Percentiles rank a stretch among this genome's conserved stretches.
Conservation (phyloP, 1,140 invertebrate species). For the Berghia stephanieae region DNA sequence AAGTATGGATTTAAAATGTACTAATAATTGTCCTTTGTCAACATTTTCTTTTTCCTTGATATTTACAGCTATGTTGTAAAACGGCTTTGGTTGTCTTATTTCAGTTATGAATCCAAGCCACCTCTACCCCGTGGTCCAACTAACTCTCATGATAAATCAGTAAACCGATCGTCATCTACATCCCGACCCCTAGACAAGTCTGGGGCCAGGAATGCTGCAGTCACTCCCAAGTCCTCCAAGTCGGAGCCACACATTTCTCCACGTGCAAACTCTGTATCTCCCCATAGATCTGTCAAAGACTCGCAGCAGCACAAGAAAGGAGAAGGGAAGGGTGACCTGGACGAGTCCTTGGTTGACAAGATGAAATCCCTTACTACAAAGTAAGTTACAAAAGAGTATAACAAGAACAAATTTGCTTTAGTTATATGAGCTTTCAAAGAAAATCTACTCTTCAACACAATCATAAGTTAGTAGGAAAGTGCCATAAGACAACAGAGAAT, state of each 20-base stretch:
- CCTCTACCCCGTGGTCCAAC: constrained; percentile 35
- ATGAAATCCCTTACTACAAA: constrained; percentile 57
- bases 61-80: no score
- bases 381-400: no score
- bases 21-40: no score
- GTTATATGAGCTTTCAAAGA: no score
- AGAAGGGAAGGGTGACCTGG: constrained; percentile 25
- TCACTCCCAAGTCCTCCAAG: constrained; percentile 30
- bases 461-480: no score
- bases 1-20: no score
- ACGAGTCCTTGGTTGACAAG: constrained; percentile 56
- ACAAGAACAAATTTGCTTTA: no score
- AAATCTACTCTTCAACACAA: no score
- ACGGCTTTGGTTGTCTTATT: constrained; percentile 26
- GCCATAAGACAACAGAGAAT: no score
- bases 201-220: no score
- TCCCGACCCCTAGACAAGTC: constrained; percentile 38
- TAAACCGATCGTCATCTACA: constrained; percentile 14
- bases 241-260: constrained; percentile 32
- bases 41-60: no score
- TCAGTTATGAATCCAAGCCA: constrained; percentile 43
- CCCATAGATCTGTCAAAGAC: constrained; percentile 9
- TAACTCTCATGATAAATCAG: constrained; percentile 4
- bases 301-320: not conserved
- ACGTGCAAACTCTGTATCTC: not conserved